phyloP scores from a whole-genome alignment of 2,113 vertebrate species.

The Lasiurus borealis region DNA sequence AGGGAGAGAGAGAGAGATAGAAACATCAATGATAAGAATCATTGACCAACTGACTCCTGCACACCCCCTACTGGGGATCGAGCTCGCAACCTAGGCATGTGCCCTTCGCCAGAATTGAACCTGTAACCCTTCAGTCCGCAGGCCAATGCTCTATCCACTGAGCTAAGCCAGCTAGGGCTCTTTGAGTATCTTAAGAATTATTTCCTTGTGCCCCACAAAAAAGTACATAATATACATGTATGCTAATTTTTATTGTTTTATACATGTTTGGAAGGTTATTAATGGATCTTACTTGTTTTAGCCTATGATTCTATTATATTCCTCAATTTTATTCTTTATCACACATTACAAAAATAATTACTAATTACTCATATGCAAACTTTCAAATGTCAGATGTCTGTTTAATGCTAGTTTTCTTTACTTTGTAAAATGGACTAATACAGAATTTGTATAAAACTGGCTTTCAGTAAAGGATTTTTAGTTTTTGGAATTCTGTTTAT shows the following conservation, averaged over 20 bases:
- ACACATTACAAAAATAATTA: background rate
- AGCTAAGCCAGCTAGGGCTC: too few species aligned
- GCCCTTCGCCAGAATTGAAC: too few species aligned
- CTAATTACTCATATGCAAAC: background rate
- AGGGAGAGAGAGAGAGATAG: too few species aligned
- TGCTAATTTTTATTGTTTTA: background rate
- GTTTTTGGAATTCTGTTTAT: background rate
- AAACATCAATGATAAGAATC: too few species aligned
- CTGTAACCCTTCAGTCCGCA: too few species aligned
- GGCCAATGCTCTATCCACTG: too few species aligned
- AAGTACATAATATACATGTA: accelerated
- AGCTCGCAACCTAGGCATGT: too few species aligned
- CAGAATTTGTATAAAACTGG: background rate
- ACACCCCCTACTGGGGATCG: too few species aligned
- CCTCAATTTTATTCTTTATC: conserved; percentile 26
- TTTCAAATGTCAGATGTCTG: background rate
- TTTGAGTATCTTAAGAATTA: background rate
- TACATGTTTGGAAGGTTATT: background rate
- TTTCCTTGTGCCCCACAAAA: background rate
- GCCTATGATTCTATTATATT: background rate
- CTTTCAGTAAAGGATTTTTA: background rate
- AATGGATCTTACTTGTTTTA: background rate
- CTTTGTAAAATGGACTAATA: background rate
- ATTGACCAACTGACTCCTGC: too few species aligned
- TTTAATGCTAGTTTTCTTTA: conserved; percentile 8